Conservation (phyloP, 2,113 vertebrate species). For the Bubo blakistoni region DNA sequence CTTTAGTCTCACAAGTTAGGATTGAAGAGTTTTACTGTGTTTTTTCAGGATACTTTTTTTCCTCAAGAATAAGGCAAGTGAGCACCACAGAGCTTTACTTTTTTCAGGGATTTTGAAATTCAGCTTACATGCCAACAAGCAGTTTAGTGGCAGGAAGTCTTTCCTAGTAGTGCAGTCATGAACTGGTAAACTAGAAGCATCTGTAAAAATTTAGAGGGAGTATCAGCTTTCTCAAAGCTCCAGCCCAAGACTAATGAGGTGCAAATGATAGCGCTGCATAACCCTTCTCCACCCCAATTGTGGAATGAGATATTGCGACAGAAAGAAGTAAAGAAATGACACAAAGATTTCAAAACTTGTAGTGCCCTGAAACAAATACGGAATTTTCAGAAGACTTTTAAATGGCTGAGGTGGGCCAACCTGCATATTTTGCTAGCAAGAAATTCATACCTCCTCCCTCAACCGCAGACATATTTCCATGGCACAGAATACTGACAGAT, state of each 20-base stretch:
- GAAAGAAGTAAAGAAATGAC: conserved; percentile 70
- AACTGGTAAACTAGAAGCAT: conserved; percentile 86
- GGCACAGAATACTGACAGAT: conserved; percentile 29
- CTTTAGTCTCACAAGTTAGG: conserved; percentile 36
- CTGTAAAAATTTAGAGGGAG: conserved; percentile 86
- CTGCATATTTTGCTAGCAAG: conserved; percentile 46
- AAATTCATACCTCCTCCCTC: conserved; percentile 62
- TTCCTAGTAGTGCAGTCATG: conserved; percentile 82
- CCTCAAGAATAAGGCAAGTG: conserved; percentile 68
- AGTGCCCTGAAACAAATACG: conserved; percentile 32
- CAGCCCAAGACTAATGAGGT: conserved; percentile 83
- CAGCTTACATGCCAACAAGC: conserved; percentile 79
- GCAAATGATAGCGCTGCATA: conserved; percentile 80
- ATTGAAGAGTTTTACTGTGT: conserved; percentile 62
- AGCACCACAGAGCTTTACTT: conserved; percentile 75
- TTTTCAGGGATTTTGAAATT: conserved; percentile 82
- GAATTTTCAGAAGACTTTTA: conserved; percentile 58
- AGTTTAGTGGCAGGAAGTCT: conserved; percentile 85
- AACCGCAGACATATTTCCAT: conserved; percentile 44
- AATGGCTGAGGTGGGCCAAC: conserved; percentile 50
- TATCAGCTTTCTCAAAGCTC: conserved; percentile 83
- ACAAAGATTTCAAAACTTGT: conserved; percentile 67
- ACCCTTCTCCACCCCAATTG: conserved; percentile 76
- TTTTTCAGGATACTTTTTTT: conserved; percentile 48
- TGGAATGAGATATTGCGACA: conserved; percentile 76